phyloP scores from a whole-genome alignment of 2,797 vertebrate genomes.

The Borostomias antarcticus region DNA sequence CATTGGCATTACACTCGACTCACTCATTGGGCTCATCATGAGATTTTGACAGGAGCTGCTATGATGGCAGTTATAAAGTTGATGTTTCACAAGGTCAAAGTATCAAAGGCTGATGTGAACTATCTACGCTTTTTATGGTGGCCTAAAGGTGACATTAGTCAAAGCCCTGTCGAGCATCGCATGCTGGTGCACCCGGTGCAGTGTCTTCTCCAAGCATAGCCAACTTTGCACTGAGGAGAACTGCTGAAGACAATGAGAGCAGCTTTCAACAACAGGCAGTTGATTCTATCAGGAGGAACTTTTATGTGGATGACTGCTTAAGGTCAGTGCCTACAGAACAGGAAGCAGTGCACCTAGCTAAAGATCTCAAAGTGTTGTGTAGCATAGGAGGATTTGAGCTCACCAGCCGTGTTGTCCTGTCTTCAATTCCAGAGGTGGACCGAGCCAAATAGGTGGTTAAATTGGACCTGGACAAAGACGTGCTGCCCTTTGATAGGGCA shows the following conservation, averaged over 20 bases:
- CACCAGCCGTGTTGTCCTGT: not conserved
- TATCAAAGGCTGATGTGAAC: too few species aligned
- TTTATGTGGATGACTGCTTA: slow-evolving; percentile 21
- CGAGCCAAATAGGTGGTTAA: not conserved
- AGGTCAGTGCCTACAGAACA: not conserved
- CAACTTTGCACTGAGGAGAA: slow-evolving; percentile 12
- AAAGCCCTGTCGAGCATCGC: too few species aligned
- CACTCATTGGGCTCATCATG: too few species aligned
- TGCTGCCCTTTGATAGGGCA: slow-evolving; percentile 5
- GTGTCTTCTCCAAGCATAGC: slow-evolving; percentile 8
- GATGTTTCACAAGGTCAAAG: too few species aligned
- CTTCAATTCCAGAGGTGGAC: not conserved
- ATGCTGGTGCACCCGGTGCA: too few species aligned
- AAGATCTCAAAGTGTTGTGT: slow-evolving; percentile 1
- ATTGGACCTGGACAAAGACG: slow-evolving; percentile 5
- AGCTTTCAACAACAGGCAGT: not conserved
- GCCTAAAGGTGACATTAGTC: too few species aligned
- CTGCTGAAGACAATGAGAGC: slow-evolving; percentile 1
- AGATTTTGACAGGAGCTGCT: too few species aligned
- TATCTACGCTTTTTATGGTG: too few species aligned
- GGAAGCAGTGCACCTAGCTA: slow-evolving; percentile 12
- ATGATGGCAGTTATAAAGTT: too few species aligned
- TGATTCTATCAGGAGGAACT: not conserved
- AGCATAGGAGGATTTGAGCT: slow-evolving; percentile 10
- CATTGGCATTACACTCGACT: too few species aligned